Evolutionary conservation across 2,888 invertebrate species (phyloP), one percentile per base, ranked within the genome.

Genomic region (Oconnorella tubifera): DNA sequence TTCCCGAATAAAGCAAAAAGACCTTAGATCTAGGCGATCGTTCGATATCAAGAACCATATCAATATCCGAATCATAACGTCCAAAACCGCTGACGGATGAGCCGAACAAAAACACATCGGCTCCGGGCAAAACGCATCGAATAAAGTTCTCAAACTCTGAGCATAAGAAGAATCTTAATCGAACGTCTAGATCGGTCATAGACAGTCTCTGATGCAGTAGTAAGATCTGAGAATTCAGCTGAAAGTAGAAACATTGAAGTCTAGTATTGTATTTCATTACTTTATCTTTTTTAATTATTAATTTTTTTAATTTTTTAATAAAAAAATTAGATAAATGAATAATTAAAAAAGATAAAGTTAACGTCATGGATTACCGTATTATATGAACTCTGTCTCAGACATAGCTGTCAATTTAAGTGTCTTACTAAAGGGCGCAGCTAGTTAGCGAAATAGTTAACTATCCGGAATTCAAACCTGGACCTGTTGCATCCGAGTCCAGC

Each of bases 1-100:
- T n/a, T n/a, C n/a, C 29, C n/a, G 6, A 53, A 53, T 14, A 23
- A 53, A n/a, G n/a, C n/a, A n/a, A n/a, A n/a, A n/a, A n/a, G n/a
- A n/a, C n/a, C n/a, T n/a, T n/a, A n/a, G n/a, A n/a, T n/a, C n/a
- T 40, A 14, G 40, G 6, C 10, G 40, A 40, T 19, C 40, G 40
- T 14, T 19, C 19, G 40, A 40, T 40, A 40, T 63, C 63, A 10
- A 69, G 32, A 2, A 63, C 25, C 59, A 68, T 64, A 53, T 70
- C 68, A 4, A 70, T 23, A 33, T 67, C 68, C 53, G 64, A 59
- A 55, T 68, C 62, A 56, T 57, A 60, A 33, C 64, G 65, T 4
- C 94, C 94, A 80, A 89, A 92, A 0, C 93, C 91, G 84, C 91
- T 94, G 0, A 93, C 89, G 0, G 92, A 89, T 0, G 94, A 95